Evolutionary conservation across 1,140 invertebrate genomes (phyloP), one percentile per base, ranked within the genome.

Genomic region (Drosophila elegans): DNA sequence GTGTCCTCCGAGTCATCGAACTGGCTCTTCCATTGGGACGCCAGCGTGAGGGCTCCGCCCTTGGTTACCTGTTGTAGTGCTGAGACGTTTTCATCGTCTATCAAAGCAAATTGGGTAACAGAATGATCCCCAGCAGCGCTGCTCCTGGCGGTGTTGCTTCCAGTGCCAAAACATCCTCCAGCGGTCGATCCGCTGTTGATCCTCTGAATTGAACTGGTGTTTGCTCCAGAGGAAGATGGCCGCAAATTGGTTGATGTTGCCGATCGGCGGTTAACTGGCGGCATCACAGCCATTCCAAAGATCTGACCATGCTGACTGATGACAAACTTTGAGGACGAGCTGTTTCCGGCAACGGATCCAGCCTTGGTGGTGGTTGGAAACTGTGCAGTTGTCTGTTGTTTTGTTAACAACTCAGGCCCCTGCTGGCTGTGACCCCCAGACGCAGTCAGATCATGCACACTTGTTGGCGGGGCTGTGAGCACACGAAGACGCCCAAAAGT

Each of bases 1-100:
- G 95, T 96, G 85, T 97, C 97, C 77, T 98, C 97, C 0, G 97
- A 98, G 91, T 98, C 97, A 90, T 98, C 97, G 88, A 98, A 98
- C 88, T 98, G 97, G 3, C 97, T 98, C 90, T 98, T 98, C 97
- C 97, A 98, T 80, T 98, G 96, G 2, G 97, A 98, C 0, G 97
- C 97, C 10, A 98, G 91, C 0, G 97, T 98, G 3, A 98, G 92
- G 0, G 96, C 96, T 36, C 95, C 95, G 45, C 95, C 95, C 82
- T 95, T 95, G 0, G 96, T 96, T 36, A 96, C 95, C 93, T 98
- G 97, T 90, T 98, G 97, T 60, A 97, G 91, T 1, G 96, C 96
- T 9, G 97, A 98, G 0, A 98, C 96, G 89, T 98, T 98, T 68
- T 98, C 97, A 92, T 98, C 97, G 90, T 98, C 97, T 83, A 98